Evolutionary conservation across 2,797 vertebrate genomes (phyloP), one percentile per base, ranked within the genome.

Genomic region (Champsocephalus esox): DNA sequence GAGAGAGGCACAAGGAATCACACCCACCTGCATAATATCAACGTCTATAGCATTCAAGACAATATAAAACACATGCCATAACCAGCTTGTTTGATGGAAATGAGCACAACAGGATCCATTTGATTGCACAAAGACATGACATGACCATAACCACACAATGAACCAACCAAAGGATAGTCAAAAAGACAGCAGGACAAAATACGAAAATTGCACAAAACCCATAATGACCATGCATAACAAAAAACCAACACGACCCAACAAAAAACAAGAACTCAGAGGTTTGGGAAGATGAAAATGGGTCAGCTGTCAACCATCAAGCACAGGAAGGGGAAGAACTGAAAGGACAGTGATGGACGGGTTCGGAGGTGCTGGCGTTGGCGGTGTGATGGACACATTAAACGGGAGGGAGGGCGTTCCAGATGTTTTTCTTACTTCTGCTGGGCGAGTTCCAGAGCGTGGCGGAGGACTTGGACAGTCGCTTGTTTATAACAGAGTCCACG

Each of bases 401-500:
- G 75, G 76, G 63, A 63, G 68, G 43, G 51, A 69, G 82, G 87
- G 6, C 80, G 73, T 85, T 89, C 90, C 86, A 83, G 70, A 83
- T 82, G 79, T 82, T 80, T 28, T 84, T 92, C 98, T 98, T 99
- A 99, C 98, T 99, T 99, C 97, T 97, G 96, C 95, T 96, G 95
- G 98, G 97, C 87, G 98, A 98, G 94, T 97, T 99, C 98, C 98
- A 99, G 93, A 99, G 97, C 81, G 98, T 99, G 93, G 97, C 97
- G 10, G 98, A 99, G 94, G 98, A 99, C 96, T 99, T 99, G 96
- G 98, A 99, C 95, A 99, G 97, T 89, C 98, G 96, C 95, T 99
- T 99, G 97, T 97, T 98, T 96, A 99, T 96, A 94, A 98, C 97
- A 93, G 96, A 96, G 93, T 99, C 98, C 97, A 98, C 97, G 85